Evolutionary conservation across 2,797 vertebrate genomes (phyloP), one percentile per base, ranked within the genome.

Genomic region (Rhynchonycteris naso): DNA sequence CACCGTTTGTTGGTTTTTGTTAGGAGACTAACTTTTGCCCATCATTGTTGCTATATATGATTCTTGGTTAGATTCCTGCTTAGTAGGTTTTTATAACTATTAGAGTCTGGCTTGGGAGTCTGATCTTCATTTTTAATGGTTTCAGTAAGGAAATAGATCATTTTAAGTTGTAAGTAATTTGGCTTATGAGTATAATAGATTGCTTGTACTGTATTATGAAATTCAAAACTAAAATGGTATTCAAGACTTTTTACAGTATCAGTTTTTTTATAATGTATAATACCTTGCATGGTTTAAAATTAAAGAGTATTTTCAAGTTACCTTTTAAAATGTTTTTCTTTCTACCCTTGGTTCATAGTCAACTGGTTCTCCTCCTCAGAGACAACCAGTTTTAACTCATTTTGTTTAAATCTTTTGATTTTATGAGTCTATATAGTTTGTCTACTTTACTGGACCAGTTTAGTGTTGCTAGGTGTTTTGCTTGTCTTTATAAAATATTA

Each of bases 101-200:
- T 58, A 75, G 7, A 74, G 58, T 38, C 38, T 97, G 95, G 80
- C 71, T 95, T 96, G 33, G 96, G 82, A 94, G 43, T 93, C 91
- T 93, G 94, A 19, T 92, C 66, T 71, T 11, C 18, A 79, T 66
- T 91, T 95, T 75, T 66, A 54, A 65, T 72, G 76, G 35, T 92
- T 90, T 76, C 38, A 85, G 2, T 96, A 86, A 90, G 78, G 18
- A 63, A 88, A 71, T 93, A 97, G 72, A 78, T 79, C 7, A 91
- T 66, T 95, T 83, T 65, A 82, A 95, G 33, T 63, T 86, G 50
- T 90, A 7, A 86, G 65, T 90, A 87, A 72, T 87, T 87, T 95
- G 54, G 5, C 75, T 91, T 80, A 52, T 93, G 65, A 91, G 3
- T 88, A 59, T 90, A 84, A 93, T 43, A 12, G 47, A 50, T 91